Evolutionary conservation across 2,888 invertebrate genomes (phyloP).

Genomic region (Scelioninae gen. 2): DNA sequence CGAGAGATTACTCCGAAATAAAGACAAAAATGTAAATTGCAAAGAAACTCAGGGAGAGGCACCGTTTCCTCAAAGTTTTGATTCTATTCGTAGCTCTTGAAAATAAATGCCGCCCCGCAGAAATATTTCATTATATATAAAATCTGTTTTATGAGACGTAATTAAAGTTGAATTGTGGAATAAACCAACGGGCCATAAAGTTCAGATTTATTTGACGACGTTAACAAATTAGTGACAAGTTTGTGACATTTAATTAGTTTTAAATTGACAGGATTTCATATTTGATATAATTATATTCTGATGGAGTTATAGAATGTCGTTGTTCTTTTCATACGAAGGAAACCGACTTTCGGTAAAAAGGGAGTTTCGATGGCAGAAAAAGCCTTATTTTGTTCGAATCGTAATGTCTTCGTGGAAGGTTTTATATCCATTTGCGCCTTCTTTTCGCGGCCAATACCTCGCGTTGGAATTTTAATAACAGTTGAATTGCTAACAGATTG

Average conservation of each 20-base stretch:
- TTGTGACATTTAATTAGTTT: slow-evolving; percentile 32
- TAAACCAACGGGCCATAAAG: slow-evolving; percentile 13
- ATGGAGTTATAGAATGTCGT: slow-evolving; percentile 6
- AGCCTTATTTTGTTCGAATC: slow-evolving; percentile 30
- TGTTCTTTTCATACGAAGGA: slow-evolving; percentile 23
- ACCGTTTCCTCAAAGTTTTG: slow-evolving; percentile 14
- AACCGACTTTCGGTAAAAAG: slow-evolving; percentile 17
- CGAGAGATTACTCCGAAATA: slow-evolving; percentile 33
- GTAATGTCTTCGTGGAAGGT: slow-evolving; percentile 17
- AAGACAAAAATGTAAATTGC: slow-evolving; percentile 31
- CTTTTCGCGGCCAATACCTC: slow-evolving; percentile 20
- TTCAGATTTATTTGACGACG: slow-evolving; percentile 29
- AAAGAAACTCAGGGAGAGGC: slow-evolving; percentile 13
- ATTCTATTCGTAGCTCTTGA: slow-evolving; percentile 13
- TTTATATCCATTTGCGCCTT: slow-evolving; percentile 27
- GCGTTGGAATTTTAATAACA: slow-evolving; percentile 32
- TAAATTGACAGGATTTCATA: slow-evolving; percentile 21
- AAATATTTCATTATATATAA: slow-evolving; percentile 39
- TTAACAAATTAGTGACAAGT: slow-evolving; percentile 38
- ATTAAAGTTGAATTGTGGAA: slow-evolving; percentile 31
- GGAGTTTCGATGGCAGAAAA: slow-evolving; percentile 17
- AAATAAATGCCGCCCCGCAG: slow-evolving; percentile 13
- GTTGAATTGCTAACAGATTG: slow-evolving; percentile 51
- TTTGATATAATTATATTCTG: slow-evolving; percentile 26
- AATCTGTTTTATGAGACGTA: slow-evolving; percentile 23